A percentile compares a stretch with the other conserved stretches of the same genome.
These are phyloP conservation scores for Sipunculus nudus DNA, from an alignment of 2,888 invertebrate species.

Conservation along the genomic window DNA sequence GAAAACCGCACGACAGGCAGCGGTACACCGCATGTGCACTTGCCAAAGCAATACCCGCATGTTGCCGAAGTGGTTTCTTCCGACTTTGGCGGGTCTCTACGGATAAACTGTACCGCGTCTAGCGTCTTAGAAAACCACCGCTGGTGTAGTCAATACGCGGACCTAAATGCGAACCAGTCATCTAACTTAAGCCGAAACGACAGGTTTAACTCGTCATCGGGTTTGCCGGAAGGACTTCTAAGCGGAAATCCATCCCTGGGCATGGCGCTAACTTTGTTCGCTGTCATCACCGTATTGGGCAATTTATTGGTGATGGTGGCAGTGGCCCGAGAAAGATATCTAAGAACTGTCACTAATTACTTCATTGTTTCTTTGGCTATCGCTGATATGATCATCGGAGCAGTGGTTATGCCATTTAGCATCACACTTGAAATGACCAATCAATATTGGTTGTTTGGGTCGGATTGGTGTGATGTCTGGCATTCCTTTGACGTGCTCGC, in stretches of 20 bases:
- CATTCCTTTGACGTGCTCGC: conserved; percentile 95
- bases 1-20: too few relatives aligned
- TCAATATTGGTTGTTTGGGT: conserved; percentile 86
- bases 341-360: conserved; percentile 97
- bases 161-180: not conserved
- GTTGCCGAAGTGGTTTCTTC: too few relatives aligned
- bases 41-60: too few relatives aligned
- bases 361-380: conserved; percentile 96
- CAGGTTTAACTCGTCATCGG: not conserved
- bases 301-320: conserved; percentile 94
- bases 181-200: not conserved
- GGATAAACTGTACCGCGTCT: too few relatives aligned
- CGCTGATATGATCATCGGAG: conserved; percentile 94
- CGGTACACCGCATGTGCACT: too few relatives aligned
- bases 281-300: conserved; percentile 92
- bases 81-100: too few relatives aligned
- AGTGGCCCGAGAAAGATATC: conserved; percentile 88
- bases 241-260: too few relatives aligned
- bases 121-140: too few relatives aligned
- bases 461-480: conserved; percentile 98
- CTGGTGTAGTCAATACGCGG: not conserved
- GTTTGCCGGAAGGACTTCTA: too few relatives aligned
- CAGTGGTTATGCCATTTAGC: conserved; percentile 95
- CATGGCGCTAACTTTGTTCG: conserved; percentile 85
- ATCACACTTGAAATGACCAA: conserved; percentile 58